Conservation (phyloP, 2,888 invertebrate species). For the Pseudoips prasinana region DNA sequence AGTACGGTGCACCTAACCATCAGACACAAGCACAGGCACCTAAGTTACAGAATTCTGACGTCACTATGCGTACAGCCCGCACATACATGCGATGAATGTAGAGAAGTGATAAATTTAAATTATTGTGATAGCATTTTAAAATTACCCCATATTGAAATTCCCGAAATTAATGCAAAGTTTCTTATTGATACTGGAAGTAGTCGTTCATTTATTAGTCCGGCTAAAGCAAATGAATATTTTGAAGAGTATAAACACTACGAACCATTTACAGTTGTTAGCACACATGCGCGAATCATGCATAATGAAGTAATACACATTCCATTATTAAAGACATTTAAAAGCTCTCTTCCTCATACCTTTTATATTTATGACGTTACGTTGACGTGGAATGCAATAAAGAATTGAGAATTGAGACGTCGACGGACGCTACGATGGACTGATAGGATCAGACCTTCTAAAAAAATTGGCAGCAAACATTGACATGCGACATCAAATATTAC, state of each 20-base stretch:
- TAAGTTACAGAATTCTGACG: constrained; percentile 1
- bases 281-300: neutral
- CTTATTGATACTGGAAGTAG: constrained; percentile 2
- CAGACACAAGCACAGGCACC: neutral
- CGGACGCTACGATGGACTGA: constrained; percentile 14
- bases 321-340: neutral
- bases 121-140: neutral
- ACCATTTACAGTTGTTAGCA: neutral
- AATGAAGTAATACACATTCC: neutral
- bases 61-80: constrained; percentile 1
- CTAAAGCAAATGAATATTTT: neutral
- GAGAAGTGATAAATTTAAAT: constrained; percentile 1
- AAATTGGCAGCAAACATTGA: constrained; percentile 17
- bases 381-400: too few species aligned
- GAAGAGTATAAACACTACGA: neutral
- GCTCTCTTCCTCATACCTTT: neutral
- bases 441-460: constrained; percentile 18
- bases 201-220: neutral
- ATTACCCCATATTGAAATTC: constrained; percentile 1
- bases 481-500: constrained; percentile 2
- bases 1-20: neutral
- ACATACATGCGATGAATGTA: neutral
- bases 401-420: too few species aligned
- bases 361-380: constrained; percentile 1
- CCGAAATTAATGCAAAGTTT: constrained; percentile 3